A percentile compares a stretch with the other conserved stretches of the same genome.
phyloP scores from a whole-genome alignment of 2,113 vertebrate species.

The Donacobius atricapilla region DNA sequence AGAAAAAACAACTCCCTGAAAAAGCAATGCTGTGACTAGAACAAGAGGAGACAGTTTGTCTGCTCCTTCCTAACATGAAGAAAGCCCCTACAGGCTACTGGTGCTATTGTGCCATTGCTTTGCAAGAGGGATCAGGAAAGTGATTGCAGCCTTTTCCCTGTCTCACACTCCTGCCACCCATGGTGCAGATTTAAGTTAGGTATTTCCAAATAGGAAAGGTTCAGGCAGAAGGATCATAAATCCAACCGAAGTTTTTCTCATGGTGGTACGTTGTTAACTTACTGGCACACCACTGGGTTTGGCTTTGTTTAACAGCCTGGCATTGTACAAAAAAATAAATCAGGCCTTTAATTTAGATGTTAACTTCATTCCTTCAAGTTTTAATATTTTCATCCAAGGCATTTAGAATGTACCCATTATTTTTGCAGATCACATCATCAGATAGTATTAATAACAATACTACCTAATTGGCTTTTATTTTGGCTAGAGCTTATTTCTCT shows the following conservation, averaged over 20 bases:
- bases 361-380: neutral
- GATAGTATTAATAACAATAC: constrained; percentile 20
- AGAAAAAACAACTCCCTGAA: neutral
- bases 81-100: neutral
- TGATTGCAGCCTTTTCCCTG: neutral
- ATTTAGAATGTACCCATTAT: neutral
- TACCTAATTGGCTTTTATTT: neutral
- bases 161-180: neutral
- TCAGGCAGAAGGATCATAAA: constrained; percentile 22
- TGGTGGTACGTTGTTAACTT: neutral
- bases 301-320: constrained; percentile 10
- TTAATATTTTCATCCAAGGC: neutral
- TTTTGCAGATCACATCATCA: constrained; percentile 5
- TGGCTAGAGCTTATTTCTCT: neutral
- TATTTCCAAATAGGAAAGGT: constrained; percentile 40
- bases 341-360: neutral
- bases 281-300: neutral
- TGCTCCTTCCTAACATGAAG: neutral
- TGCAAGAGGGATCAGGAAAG: neutral
- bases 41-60: neutral
- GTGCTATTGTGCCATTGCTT: neutral
- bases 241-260: neutral
- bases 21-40: neutral
- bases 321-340: constrained; percentile 2
- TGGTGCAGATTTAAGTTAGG: neutral